These are phyloP conservation scores for Aplodontia rufa DNA, from an alignment of 2,113 vertebrate species.

Conservation along the genomic window DNA sequence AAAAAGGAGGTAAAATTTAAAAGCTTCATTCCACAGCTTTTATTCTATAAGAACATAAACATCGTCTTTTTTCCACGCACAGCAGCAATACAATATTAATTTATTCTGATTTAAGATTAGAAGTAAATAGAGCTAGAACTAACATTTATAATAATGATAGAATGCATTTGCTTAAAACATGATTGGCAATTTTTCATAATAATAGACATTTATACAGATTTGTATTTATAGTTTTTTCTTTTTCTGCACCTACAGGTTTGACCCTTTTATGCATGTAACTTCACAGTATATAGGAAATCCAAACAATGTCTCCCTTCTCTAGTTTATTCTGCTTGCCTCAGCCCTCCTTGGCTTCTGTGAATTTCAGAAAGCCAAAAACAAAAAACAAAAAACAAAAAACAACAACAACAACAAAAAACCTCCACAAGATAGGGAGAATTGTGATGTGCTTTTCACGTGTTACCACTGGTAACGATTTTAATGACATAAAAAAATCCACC, in stretches of 20 bases:
- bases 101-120: slow-evolving; percentile 88
- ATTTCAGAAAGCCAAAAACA: slow-evolving; percentile 78
- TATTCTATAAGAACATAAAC: slow-evolving; percentile 91
- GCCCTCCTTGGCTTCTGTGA: slow-evolving; percentile 78
- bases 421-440: slow-evolving; percentile 72
- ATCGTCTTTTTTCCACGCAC: slow-evolving; percentile 87
- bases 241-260: slow-evolving; percentile 84
- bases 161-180: slow-evolving; percentile 89
- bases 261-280: slow-evolving; percentile 86
- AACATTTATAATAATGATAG: slow-evolving; percentile 90
- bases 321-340: slow-evolving; percentile 79
- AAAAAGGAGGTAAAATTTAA: slow-evolving; percentile 87
- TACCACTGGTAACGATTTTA: slow-evolving; percentile 84
- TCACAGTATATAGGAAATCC: slow-evolving; percentile 89
- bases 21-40: slow-evolving; percentile 87
- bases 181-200: slow-evolving; percentile 87
- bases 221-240: slow-evolving; percentile 86
- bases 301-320: slow-evolving; percentile 80
- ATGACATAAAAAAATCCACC: slow-evolving; percentile 78
- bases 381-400: slow-evolving; percentile 38
- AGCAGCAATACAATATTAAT: slow-evolving; percentile 92
- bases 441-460: slow-evolving; percentile 85
- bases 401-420: neutral
- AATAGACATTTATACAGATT: slow-evolving; percentile 92
- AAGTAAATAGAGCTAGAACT: slow-evolving; percentile 87